Base-by-base conservation (phyloP, 2,888 invertebrate species). In the Aleiodes leptofemur region DNA sequence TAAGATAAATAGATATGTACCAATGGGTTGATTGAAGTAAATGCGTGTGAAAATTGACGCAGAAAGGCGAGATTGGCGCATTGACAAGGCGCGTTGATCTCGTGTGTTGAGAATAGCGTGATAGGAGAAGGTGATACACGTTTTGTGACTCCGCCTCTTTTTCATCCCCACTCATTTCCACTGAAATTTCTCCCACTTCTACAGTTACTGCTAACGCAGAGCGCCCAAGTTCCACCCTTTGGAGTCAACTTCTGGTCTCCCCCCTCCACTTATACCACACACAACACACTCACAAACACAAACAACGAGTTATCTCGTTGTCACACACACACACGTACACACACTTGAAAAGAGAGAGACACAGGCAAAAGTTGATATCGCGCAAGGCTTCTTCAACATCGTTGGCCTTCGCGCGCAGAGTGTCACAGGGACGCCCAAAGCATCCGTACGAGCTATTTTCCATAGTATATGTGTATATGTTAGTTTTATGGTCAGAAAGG, bases 391-490 rank as follows among this genome's bases (percentile, higher is more conserved):
- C 79, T 76, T 77, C 78, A 74, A 81, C 79, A 77, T 77, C 79
- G 80, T 82, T 83, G 82, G 85, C 86, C 86, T 88, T 88, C 87
- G 87, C 87, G 83, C 88, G 84, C 78, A 81, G 84, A 87, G 88
- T 88, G 88, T 88, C 82, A 84, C 82, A 84, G 83, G 85, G 85
- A 87, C 86, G 86, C 85, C 86, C 83, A 79, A 78, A 83, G 83
- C 84, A 85, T 87, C 84, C 82, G 81, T 82, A 80, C 79, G 78
- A 79, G 79, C 79, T 59, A 77, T 77, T 72, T 23, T 73, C 68
- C 51, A 53, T 69, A 69, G 72, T 73, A 77, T 81, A 81, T 79
- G 80, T 80, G 80, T 77, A 56, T 43, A 8, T 43, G 75, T 23
- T 23, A 23, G 23, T 68, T 78, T 76, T 77, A 77, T 79, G 69